These are phyloP conservation scores for Limnodromus scolopaceus DNA, from an alignment of 2,797 vertebrate genomes.

Conservation along the genomic window DNA sequence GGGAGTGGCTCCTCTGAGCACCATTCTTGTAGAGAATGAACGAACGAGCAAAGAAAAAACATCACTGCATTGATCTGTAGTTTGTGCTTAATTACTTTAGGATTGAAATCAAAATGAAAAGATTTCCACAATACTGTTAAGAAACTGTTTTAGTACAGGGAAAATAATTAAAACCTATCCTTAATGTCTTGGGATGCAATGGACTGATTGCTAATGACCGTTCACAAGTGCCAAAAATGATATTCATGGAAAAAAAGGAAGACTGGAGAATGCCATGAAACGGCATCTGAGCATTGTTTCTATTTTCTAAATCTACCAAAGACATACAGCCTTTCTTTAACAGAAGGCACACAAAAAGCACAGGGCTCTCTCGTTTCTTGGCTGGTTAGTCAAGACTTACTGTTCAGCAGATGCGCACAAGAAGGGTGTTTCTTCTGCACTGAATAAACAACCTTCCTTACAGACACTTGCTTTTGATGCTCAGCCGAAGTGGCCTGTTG, in stretches of 20 bases:
- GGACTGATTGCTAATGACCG: neutral
- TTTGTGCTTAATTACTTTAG: neutral
- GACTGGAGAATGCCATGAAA: neutral
- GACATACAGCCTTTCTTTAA: neutral
- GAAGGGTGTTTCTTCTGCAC: neutral
- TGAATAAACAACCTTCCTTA: neutral
- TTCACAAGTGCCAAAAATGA: neutral
- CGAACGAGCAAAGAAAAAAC: neutral
- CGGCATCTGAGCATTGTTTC: neutral
- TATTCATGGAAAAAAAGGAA: neutral
- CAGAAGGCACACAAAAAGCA: neutral
- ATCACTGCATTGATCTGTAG: neutral
- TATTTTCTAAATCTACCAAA: neutral
- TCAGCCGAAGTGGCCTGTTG: neutral
- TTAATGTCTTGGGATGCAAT: rapidly evolving
- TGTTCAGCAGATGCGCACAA: neutral
- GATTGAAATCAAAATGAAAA: neutral
- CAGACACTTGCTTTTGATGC: neutral
- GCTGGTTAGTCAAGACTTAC: neutral
- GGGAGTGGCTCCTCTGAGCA: neutral
- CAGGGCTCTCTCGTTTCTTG: neutral
- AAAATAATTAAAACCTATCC: neutral
- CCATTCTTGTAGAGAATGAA: neutral
- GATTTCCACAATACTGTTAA: neutral
- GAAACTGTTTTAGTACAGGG: neutral